Evolutionary conservation across 2,888 invertebrate genomes (phyloP).

Genomic region (Xylota sylvarum): DNA sequence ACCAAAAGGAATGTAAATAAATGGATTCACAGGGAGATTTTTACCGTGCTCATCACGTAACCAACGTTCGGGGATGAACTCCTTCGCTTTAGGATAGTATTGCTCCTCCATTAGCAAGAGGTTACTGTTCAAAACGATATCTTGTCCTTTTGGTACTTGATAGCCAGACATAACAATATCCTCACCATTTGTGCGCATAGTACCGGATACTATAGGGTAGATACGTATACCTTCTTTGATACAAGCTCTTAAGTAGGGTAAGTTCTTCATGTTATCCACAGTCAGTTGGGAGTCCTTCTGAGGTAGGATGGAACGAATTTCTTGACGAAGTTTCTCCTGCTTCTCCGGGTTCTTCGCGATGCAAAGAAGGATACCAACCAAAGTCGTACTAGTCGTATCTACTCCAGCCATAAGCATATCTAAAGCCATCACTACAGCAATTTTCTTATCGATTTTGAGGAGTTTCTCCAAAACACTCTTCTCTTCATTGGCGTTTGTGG

Average conservation of each 20-base stretch:
- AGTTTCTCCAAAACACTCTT: conserved; percentile 88
- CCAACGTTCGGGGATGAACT: conserved; percentile 92
- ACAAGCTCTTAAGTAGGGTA: conserved; percentile 88
- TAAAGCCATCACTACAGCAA: conserved; percentile 89
- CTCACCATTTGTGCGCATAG: conserved; percentile 85
- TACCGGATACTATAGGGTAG: conserved; percentile 86
- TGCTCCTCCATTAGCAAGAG: conserved; percentile 86
- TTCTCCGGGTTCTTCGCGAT: conserved; percentile 88
- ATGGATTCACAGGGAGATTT: conserved; percentile 78
- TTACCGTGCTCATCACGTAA: conserved; percentile 78
- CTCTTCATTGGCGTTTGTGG: conserved; percentile 74
- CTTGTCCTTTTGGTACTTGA: conserved; percentile 87
- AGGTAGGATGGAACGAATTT: conserved; percentile 85
- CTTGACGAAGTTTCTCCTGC: conserved; percentile 88
- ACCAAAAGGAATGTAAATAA: conserved; percentile 81
- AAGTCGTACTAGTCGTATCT: conserved; percentile 87
- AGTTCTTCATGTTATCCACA: conserved; percentile 83
- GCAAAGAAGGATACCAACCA: conserved; percentile 86
- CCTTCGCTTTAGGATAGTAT: conserved; percentile 87
- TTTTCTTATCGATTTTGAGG: conserved; percentile 87
- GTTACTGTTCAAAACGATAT: conserved; percentile 90
- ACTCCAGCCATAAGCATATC: conserved; percentile 90
- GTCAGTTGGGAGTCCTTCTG: conserved; percentile 82
- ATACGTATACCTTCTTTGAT: conserved; percentile 89
- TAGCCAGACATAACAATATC: conserved; percentile 88